These are phyloP conservation scores for Ptychodera flava DNA, from an alignment of 35 echinoderm and acorn worm species.

Conservation along the genomic window DNA sequence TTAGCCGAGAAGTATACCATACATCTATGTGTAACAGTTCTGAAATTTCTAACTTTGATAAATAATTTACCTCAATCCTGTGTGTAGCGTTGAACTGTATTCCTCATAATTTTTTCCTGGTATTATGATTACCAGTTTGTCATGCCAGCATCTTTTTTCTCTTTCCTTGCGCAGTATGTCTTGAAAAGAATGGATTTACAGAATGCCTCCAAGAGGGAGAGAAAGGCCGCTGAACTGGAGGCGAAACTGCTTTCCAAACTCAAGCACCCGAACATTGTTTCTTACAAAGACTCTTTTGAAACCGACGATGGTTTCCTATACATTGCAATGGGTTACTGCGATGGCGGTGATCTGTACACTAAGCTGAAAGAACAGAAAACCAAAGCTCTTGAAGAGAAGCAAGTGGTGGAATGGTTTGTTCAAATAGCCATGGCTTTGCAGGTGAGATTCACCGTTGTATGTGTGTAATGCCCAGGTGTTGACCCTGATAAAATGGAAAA, in stretches of 20 bases:
- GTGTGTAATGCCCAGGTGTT: no score
- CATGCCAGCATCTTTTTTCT: no score
- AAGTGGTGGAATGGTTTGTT: constrained; percentile 99
- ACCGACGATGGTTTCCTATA: constrained; percentile 87
- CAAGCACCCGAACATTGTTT: constrained; percentile 95
- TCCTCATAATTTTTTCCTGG: no score
- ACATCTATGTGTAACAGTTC: no score
- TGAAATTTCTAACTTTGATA: no score
- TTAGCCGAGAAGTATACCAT: no score
- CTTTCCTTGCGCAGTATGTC: constrained; percentile 54
- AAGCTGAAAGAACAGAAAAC: constrained; percentile 84
- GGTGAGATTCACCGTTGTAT: constrained; percentile 39
- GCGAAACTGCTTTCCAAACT: constrained; percentile 93
- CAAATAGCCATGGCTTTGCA: constrained; percentile 99
- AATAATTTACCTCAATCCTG: no score
- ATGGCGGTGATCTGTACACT: constrained; percentile 87
- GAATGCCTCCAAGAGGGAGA: constrained; percentile 84
- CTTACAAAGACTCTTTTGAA: constrained; percentile 97
- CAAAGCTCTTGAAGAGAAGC: constrained; percentile 66
- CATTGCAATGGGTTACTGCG: constrained; percentile 98
- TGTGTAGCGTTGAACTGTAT: no score
- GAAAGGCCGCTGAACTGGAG: constrained; percentile 89
- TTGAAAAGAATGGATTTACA: constrained; percentile 91
- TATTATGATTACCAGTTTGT: no score
- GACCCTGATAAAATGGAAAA: no score